A percentile compares a stretch with the other conserved stretches of the same genome.
Conservation (phyloP, 2,888 invertebrate genomes). For the Orthosia incerta region DNA sequence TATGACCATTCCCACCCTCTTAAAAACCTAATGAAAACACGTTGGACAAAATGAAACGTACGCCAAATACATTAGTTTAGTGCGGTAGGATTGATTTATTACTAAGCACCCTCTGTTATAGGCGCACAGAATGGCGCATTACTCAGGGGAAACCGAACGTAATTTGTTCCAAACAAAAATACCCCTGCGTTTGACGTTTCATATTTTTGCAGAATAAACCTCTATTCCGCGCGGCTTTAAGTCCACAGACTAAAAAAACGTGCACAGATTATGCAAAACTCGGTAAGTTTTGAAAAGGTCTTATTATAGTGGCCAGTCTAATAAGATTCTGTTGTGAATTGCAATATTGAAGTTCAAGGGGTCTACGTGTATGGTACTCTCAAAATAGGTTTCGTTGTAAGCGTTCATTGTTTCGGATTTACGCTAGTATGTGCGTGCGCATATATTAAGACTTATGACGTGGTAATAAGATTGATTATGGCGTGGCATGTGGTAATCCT, state of each 20-base stretch:
- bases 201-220: conserved; percentile 54
- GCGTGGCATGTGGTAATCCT: conserved; percentile 23
- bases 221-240: conserved; percentile 48
- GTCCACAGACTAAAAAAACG: conserved; percentile 57
- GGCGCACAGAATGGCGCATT: conserved; percentile 57
- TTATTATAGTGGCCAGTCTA: conserved; percentile 52
- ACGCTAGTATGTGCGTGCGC: conserved; percentile 21
- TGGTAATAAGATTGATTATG: conserved; percentile 42
- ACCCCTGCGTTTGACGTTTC: conserved; percentile 48
- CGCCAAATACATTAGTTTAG: conserved; percentile 78
- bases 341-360: conserved; percentile 47
- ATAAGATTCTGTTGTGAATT: conserved; percentile 33
- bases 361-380: conserved; percentile 56
- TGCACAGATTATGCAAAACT: conserved; percentile 45
- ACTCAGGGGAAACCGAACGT: conserved; percentile 71
- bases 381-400: conserved; percentile 67
- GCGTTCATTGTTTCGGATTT: conserved; percentile 65
- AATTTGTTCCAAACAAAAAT: conserved; percentile 64
- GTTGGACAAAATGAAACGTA: conserved; percentile 73
- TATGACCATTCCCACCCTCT: conserved; percentile 63
- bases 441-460: conserved; percentile 37
- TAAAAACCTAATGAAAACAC: conserved; percentile 73
- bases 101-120: conserved; percentile 70
- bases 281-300: conserved; percentile 58
- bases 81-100: conserved; percentile 79